These are phyloP conservation scores for Caenorhabditis brenneri DNA, from an alignment of 1,140 invertebrate species.

Conservation along the genomic window DNA sequence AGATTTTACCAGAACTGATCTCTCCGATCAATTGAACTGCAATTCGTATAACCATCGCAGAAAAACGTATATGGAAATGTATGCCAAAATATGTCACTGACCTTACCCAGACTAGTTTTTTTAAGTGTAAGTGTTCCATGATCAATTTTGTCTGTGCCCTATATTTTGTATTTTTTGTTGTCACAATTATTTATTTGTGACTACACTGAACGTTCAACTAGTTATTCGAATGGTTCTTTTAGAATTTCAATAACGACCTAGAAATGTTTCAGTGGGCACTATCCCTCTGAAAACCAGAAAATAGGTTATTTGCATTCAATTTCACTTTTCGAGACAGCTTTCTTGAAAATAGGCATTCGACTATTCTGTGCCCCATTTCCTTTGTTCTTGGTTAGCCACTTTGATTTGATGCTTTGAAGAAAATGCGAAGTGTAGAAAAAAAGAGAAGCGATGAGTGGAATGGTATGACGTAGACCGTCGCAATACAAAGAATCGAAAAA, in stretches of 20 bases:
- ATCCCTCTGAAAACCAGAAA: not conserved
- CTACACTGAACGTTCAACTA: not conserved
- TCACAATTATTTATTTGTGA: too few species aligned
- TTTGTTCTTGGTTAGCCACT: slow-evolving; percentile 5
- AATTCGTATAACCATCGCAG: too few species aligned
- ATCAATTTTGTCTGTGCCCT: too few species aligned
- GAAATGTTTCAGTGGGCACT: not conserved
- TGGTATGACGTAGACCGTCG: slow-evolving; percentile 22
- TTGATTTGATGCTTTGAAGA: not conserved
- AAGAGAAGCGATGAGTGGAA: not conserved
- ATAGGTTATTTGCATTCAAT: not conserved
- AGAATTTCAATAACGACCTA: not conserved
- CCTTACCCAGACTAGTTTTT: too few species aligned
- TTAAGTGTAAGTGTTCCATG: too few species aligned
- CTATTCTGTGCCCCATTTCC: slow-evolving; percentile 2
- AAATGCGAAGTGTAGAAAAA: slow-evolving; percentile 8
- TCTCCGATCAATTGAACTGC: too few species aligned
- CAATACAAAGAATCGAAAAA: slow-evolving; percentile 17
- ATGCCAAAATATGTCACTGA: too few species aligned
- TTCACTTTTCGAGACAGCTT: not conserved
- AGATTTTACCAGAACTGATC: too few species aligned
- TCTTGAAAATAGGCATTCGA: not conserved
- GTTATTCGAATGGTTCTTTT: not conserved
- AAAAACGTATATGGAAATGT: too few species aligned
- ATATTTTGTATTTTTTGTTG: too few species aligned